Base-by-base conservation (phyloP, 2,113 vertebrate species). In the Dromaius novaehollandiae region DNA sequence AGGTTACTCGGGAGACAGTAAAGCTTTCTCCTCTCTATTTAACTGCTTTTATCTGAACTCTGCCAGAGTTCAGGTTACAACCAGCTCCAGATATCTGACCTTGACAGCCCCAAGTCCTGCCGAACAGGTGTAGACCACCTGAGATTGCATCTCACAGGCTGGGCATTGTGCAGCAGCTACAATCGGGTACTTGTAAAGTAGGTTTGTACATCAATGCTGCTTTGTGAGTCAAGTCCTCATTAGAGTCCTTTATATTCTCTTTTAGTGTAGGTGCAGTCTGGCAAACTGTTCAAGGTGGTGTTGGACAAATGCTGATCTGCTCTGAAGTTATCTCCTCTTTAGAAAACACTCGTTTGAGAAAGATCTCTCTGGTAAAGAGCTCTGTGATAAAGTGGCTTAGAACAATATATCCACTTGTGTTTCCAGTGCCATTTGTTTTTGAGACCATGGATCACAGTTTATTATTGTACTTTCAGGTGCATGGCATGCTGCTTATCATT, bases 91-190 rank as follows among this genome's bases (percentile, higher is more conserved):
- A 73, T 90, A 95, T 6, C 81, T 96, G 97, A 96, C 96, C 97
- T 97, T 98, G 96, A 96, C 93, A 95, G 82, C 79, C 88, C 18
- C 1, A 89, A 96, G 86, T 93, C 71, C 78, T 93, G 78, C 85
- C 79, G 86, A 93, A 94, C 94, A 91, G 93, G 95, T 98, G 94
- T 86, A 86, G 95, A 96, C 79, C 93, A 89, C 96, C 95, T 96
- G 97, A 97, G 97, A 97, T 91, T 80, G 60, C 73, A 90, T 97
- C 88, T 94, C 89, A 95, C 96, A 94, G 85, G 78, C 76, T 24
- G 61, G 79, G 90, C 94, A 95, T 98, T 98, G 97, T 98, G 91
- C 86, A 75, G 56, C 83, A 85, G 48, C 78, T 77, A 97, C 97
- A 98, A 79, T 89, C 73, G 95, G 89, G 88, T 96, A 42, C 95